Base-by-base conservation (phyloP, 2,888 invertebrate genomes). In the Apeira syringaria region DNA sequence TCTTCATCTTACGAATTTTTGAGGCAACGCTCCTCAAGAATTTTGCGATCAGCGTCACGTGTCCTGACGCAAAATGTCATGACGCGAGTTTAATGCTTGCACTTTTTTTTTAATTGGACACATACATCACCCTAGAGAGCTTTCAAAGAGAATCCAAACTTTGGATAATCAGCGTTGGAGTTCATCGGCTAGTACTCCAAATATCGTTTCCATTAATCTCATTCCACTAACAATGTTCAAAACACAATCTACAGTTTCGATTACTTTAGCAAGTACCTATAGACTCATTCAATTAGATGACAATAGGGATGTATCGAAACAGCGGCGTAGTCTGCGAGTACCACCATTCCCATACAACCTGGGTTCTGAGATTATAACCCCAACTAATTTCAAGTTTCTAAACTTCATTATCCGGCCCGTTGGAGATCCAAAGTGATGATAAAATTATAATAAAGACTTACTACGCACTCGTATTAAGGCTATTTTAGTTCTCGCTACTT, bases 341-440 rank as follows among this genome's bases (percentile, higher is more conserved):
- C 60, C 50, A 57, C 64, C 20, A 7, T 20, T 20, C 7, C 20
- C 64, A 68, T 63, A 59, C 68, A 68, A 68, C 69, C 66, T 65
- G 70, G 61, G 67, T 68, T 68, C 64, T 71, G 70, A 74, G 74
- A 78, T 78, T 79, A 75, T 78, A 71, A 75, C 74, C 74, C 63
- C 64, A 76, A 77, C 80, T 81, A 84, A 84, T 84, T 80, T 68
- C 76, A 83, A 83, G 84, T 84, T 84, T 75, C 72, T 65, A 71
- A 83, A 84, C 81, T 84, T 82, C 75, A 80, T 84, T 82, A 82
- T 69, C 62, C 82, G 80, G 82, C 46, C 74, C 72, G 78, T 72
- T 78, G 80, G 71, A 79, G 75, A 78, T 77, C 69, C 70, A 74
- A 77, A 73, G 74, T 69, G 74, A 74, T 71, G 72, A 75, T 77